Base-by-base conservation (phyloP, 2,797 vertebrate species). In the Catharus ustulatus region DNA sequence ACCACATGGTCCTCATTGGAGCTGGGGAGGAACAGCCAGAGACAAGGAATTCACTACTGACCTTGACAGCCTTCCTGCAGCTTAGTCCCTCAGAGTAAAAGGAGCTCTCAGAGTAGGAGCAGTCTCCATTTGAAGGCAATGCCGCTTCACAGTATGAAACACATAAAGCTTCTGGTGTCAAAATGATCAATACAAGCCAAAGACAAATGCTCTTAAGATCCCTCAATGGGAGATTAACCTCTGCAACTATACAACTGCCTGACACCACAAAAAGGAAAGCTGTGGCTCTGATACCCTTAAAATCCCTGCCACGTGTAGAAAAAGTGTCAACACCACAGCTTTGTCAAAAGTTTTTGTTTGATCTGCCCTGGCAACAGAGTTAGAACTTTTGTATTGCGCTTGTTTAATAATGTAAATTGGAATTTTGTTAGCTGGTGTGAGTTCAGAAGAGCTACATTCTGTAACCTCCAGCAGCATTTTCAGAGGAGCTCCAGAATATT, bases 301-400 rank as follows among this genome's bases (percentile, higher is more conserved):
- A 72, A 46, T 9, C 16, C 8, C 2, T n/a, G 24, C 24, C 1
- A 48, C 0, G 0, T 54, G 81, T 36, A 69, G 57, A 67, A 42
- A 29, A 51, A 75, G 5, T 5, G 14, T 57, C 10, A 64, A 83
- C 48, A 66, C 7, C 13, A 27, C 18, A 61, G 4, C 32, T 77
- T 64, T 26, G 16, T 45, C 22, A 22, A 52, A 51, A 15, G 15
- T 26, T 43, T 69, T 36, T 84, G 15, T 81, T 30, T 55, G 23
- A 81, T 9, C 17, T 81, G 6, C 19, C 30, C 54, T 26, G 20
- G 66, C 29, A 71, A 52, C 26, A 26, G 29, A 2, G 6, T 29
- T 57, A 66, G 21, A 79, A 54, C 21, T 29, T 64, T 9, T 18
- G 34, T 48, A 11, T 8, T 81, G 42, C 4, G 4, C 0, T 40